Base-by-base conservation (phyloP, 2,113 vertebrate genomes). In the Micronycteris hirsuta region DNA sequence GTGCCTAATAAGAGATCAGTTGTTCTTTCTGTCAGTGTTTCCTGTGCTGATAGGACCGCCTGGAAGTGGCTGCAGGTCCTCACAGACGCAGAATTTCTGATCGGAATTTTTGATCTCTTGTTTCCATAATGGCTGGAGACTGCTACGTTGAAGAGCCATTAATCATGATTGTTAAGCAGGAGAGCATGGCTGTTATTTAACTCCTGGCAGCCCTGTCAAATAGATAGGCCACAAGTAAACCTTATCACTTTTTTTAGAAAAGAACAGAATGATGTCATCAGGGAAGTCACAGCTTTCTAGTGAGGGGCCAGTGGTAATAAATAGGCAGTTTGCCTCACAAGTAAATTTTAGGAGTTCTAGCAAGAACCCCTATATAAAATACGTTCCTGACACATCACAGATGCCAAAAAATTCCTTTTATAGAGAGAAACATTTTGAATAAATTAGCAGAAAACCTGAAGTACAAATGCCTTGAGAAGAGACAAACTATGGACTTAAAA, bases 151-250 rank as follows among this genome's bases (percentile, higher is more conserved):
- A 47, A 61, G 68, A 73, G 43, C 49, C 71, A 86, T 93, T 90
- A 77, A 86, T 96, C 85, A 77, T 70, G 54, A 86, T 93, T 93
- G 91, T 92, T 93, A 91, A 94, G 47, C 94, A 63, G 77, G 28
- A 65, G 26, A 73, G 45, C 61, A 3, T 33, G 16, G 36, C 47
- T 86, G 33, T 38, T 92, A 31, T 41, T 92, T 95, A 61, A 95
- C 41, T 94, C 77, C 58, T 92, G 87, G 63, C 12, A 68, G 24
- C 20, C 9, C 24, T 36, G 3, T 22, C 38, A 45, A 43, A 33
- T 38, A 81, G n/a, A 43, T 26, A 49, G 73, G 24, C 61, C n/a
- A 68, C 36, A 71, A n/a, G 28, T n/a, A 77, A 83, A n/a, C 13
- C 4, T 54, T 47, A 24, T 73, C 9, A 10, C 38, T 61, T 92